Base-by-base conservation (phyloP, 2,888 invertebrate genomes). In the Beris chalybata region DNA sequence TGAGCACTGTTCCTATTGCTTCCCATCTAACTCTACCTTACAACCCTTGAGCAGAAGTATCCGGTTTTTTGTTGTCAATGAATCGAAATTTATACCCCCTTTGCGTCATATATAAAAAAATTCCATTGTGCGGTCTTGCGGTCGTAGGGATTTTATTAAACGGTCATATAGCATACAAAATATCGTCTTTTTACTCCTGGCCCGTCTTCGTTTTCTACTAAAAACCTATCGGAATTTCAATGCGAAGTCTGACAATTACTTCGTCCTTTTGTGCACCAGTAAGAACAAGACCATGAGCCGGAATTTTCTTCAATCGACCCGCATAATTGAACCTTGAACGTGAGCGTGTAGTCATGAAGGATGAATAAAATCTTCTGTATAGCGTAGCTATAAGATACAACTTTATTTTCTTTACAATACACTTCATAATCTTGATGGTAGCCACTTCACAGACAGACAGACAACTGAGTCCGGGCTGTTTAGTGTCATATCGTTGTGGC, bases 291-390 rank as follows among this genome's bases (percentile, higher is more conserved):
- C 15, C 59, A 61, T 50, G 38, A 52, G 61, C 52, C 38, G 61
- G 68, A 68, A 65, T 61, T 56, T 47, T 43, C 56, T 61, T 68
- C 63, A 68, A 68, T 66, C 64, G 58, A 64, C 68, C 68, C 66
- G 68, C 66, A 68, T 68, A 68, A 68, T 68, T 68, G 68, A 66
- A 68, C 68, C 43, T 50, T 61, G 50, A 22, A 52, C 61, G 52
- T 61, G 61, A 32, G 52, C 48, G 59, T 59, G 59, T 38, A 31
- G 13, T 4, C 43, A 32, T 43, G 38, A 61, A 52, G 61, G 38
- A 52, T 31, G 50, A 61, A 52, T 50, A 12, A 38, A 32, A 4
- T 47, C 32, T 38, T 38, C 7, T 5, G 9, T 38, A 38, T 38
- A 1, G 5, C 38, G 9, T 38, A 38, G 38, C 1, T 38, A 38